Percentiles rank a stretch among this genome's conserved stretches.
These are phyloP conservation scores for Crocuta crocuta DNA, from an alignment of 2,113 vertebrate genomes.

Conservation along the genomic window DNA sequence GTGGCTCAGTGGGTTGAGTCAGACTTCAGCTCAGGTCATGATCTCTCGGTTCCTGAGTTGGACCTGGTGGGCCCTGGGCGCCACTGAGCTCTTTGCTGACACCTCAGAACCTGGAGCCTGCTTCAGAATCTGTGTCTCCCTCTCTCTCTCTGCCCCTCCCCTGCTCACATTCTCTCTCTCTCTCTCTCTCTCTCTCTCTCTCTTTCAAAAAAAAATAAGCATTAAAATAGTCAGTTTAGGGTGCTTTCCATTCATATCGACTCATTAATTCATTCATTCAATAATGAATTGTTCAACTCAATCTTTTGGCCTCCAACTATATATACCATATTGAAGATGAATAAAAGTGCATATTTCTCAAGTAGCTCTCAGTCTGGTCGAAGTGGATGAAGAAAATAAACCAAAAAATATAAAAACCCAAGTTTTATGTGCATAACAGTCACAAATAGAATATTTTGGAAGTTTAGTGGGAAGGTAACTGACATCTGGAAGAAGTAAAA, in stretches of 20 bases:
- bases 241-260: neutral
- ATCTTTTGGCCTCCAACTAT: neutral
- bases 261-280: neutral
- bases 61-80: too few relatives aligned
- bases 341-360: neutral
- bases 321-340: neutral
- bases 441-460: neutral
- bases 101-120: too few relatives aligned
- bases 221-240: neutral
- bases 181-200: too few relatives aligned
- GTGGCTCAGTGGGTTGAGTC: too few relatives aligned
- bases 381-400: neutral
- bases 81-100: too few relatives aligned
- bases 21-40: too few relatives aligned
- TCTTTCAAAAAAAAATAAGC: too few relatives aligned
- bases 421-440: neutral
- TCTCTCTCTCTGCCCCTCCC: too few relatives aligned
- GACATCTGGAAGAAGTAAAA: constrained; percentile 33
- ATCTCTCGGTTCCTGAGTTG: too few relatives aligned
- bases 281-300: neutral
- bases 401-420: neutral
- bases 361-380: neutral
- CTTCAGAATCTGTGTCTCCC: too few relatives aligned
- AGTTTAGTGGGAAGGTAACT: neutral
- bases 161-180: too few relatives aligned